Base-by-base conservation (phyloP, 2,113 vertebrate genomes). In the Perca schrenkii region DNA sequence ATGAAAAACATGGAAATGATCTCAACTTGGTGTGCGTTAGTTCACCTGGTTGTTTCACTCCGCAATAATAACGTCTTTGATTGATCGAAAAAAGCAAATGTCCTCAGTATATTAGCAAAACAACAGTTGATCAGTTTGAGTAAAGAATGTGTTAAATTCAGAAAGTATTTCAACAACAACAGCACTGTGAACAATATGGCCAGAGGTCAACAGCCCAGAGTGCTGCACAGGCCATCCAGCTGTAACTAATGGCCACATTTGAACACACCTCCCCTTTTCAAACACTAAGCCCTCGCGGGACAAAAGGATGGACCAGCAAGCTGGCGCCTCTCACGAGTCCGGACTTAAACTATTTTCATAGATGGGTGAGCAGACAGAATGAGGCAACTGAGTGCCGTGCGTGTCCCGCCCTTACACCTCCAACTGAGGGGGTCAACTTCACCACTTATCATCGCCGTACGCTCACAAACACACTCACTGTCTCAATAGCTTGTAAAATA, bases 321-420 rank as follows among this genome's bases (percentile, higher is more conserved):
- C 88, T 2, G 8, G 90, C 93, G 86, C 88, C 25, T 64, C 91
- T 95, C 93, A 88, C 91, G 85, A 2, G 90, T 61, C 89, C 66
- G 91, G 93, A 89, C 92, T 94, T 94, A 92, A 89, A 94, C 82
- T 91, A 94, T 96, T 95, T 95, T 91, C 67, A 91, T 52, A 91
- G 96, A 67, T 96, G 96, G 94, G 14, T 96, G 94, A 96, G 82
- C 95, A 96, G 76, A 92, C 86, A 96, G 92, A 97, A 97, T 97
- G 94, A 93, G 86, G 56, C 91, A 65, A 85, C 88, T 53, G 58
- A 81, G 79, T 36, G 71, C 83, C 64, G 54, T 77, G 67, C n/a
- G 28, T 67, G 73, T 76, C 66, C 69, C 6, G 64, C 86, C 85
- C 79, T 80, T 67, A 46, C 61, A 84, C 61, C 4, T n/a, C 63